Conservation (phyloP, 30 jellyfish, hydroid and myxozoan genomes). For the Clytia hemisphaerica region DNA sequence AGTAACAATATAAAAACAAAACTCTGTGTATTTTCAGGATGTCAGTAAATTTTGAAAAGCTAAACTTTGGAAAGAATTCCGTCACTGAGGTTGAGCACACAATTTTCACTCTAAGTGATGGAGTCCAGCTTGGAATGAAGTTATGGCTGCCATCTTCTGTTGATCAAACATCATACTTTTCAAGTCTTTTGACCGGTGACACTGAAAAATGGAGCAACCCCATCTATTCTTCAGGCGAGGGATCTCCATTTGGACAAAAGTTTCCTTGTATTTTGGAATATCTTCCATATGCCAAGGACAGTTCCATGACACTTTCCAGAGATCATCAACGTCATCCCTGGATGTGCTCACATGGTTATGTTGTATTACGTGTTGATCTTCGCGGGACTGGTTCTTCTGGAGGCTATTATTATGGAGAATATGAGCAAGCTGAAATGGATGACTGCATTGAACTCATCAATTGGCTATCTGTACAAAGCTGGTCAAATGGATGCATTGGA, state of each 20-base stretch:
- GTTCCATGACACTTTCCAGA: conserved; percentile 16
- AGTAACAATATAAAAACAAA: no score
- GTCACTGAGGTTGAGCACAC: conserved; percentile 9
- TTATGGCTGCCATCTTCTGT: conserved; percentile 29
- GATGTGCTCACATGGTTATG: conserved; percentile 48
- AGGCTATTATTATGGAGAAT: conserved; percentile 32
- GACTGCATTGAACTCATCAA: conserved; percentile 34
- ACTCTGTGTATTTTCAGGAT: no score
- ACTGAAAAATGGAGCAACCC: background rate
- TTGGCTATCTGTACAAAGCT: conserved; percentile 26
- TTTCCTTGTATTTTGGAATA: conserved; percentile 33
- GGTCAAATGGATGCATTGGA: conserved; percentile 50
- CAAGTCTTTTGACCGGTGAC: background rate
- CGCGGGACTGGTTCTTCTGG: conserved; percentile 48
- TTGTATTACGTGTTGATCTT: conserved; percentile 29
- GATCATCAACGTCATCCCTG: conserved; percentile 39
- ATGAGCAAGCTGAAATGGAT: conserved; percentile 18
- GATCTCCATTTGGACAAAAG: background rate
- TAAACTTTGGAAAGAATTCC: conserved; percentile 22
- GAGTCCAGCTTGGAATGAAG: conserved; percentile 11
- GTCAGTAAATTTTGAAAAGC: conserved; percentile 3
- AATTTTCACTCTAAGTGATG: conserved; percentile 5
- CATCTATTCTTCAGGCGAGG: background rate
- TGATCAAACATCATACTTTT: background rate
- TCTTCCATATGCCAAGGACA: conserved; percentile 27